Base-by-base conservation (phyloP, 2,797 vertebrate genomes). In the Philypnodon macrostomus region DNA sequence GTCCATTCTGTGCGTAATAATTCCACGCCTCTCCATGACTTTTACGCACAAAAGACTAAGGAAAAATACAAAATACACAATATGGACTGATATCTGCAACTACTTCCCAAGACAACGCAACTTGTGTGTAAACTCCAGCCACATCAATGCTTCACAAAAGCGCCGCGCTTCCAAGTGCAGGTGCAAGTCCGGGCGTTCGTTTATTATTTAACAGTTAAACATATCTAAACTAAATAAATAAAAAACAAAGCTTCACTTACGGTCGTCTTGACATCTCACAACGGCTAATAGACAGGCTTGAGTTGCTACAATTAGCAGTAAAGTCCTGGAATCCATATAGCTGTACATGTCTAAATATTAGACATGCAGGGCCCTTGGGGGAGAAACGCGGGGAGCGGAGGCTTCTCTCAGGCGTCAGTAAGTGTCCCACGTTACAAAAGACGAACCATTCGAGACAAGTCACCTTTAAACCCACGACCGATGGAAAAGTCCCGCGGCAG, bases 341-440 rank as follows among this genome's bases (percentile, higher is more conserved):
- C 81, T 89, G 69, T 90, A 86, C 94, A 96, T 96, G 91, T 92
- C 93, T 96, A 92, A 90, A 92, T 91, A 83, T 93, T 87, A 92
- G 91, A 93, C 93, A 93, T 90, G 89, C 90, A 91, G 88, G 84
- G 84, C 83, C 80, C 88, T 87, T 76, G 40, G 73, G 75, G 85
- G 81, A 78, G 56, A 79, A 81, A 67, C 71, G 48, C 59, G 59
- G 47, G 82, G 83, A 85, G 85, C 68, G 75, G 68, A 85, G 60
- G 77, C 69, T 83, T 90, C 87, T 90, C 83, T 83, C 82, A 64
- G 71, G 75, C 46, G 72, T 77, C 77, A 55, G 67, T 77, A 67
- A 80, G 58, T 70, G 70, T 77, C 56, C 75, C 80, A 79, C 73
- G 76, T 79, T 79, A 87, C 77, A 76, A 90, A 73, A 75, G 87